Conservation (phyloP, 2,797 vertebrate species). For the Psittacula echo region DNA sequence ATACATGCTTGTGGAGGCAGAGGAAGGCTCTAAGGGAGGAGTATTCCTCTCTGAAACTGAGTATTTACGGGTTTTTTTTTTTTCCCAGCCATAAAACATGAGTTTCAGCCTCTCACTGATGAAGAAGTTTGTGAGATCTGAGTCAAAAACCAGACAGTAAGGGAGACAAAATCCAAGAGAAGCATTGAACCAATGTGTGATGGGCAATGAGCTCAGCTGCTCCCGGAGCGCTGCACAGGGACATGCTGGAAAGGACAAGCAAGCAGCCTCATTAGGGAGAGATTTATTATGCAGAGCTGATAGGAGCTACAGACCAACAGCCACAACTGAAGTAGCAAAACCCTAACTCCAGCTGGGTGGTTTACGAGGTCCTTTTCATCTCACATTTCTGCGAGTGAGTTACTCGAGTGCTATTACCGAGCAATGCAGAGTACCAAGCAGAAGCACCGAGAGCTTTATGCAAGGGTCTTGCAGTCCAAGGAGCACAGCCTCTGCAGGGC, state of each 20-base stretch:
- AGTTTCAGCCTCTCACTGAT: neutral
- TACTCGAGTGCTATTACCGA: fast-evolving
- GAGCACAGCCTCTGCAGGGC: neutral
- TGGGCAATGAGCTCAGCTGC: neutral
- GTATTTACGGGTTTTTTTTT: constrained; percentile 33
- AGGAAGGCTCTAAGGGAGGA: neutral
- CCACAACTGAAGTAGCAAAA: constrained; percentile 1
- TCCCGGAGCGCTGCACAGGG: neutral
- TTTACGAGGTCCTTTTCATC: neutral
- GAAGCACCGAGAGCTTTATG: neutral
- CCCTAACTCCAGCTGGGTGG: neutral
- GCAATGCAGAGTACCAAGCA: neutral
- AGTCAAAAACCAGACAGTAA: neutral
- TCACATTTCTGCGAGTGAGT: neutral
- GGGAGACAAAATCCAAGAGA: neutral
- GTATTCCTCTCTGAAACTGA: neutral
- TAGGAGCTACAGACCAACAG: constrained; percentile 1
- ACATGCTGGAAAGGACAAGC: neutral
- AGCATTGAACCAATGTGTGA: neutral
- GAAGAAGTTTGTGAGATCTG: neutral
- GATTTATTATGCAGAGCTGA: constrained; percentile 7
- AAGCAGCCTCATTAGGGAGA: neutral
- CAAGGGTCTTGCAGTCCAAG: fast-evolving
- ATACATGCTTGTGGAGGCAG: neutral
- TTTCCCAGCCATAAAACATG: neutral